Evolutionary conservation across 2,888 invertebrate genomes (phyloP).

Genomic region (Hetaerina titia): DNA sequence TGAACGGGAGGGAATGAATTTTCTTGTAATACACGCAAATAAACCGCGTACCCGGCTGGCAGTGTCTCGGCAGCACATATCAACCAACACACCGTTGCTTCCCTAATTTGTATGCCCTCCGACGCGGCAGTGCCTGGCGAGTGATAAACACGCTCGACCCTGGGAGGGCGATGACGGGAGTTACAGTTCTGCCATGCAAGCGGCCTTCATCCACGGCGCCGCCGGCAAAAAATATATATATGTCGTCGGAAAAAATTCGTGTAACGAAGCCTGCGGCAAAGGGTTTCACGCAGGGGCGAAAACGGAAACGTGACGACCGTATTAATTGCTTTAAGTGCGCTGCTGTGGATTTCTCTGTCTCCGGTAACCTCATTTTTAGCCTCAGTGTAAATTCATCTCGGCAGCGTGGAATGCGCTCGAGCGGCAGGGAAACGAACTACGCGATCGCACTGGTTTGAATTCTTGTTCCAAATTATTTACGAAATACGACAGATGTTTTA

Average conservation of each 20-base stretch:
- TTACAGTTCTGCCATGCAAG: not conserved
- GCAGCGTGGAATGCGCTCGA: not conserved
- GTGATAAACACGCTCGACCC: not conserved
- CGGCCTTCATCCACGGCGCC: constrained; percentile 24
- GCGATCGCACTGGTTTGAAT: too few species aligned
- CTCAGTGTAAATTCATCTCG: constrained; percentile 39
- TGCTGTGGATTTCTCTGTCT: not conserved
- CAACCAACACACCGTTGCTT: too few species aligned
- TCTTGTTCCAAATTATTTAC: too few species aligned
- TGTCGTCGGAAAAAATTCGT: not conserved
- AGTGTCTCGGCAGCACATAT: too few species aligned
- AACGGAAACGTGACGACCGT: constrained; percentile 29
- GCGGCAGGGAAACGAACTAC: too few species aligned
- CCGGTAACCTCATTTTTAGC: not conserved
- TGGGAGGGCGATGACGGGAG: not conserved
- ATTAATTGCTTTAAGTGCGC: not conserved
- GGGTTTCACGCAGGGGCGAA: not conserved
- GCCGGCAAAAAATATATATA: not conserved
- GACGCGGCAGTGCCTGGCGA: not conserved
- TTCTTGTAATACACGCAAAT: too few species aligned
- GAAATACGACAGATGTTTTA: too few species aligned
- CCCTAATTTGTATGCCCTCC: too few species aligned
- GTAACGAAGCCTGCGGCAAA: not conserved
- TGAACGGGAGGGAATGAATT: too few species aligned
- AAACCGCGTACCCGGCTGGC: too few species aligned